Evolutionary conservation across 92 coral and sea anemone species (phyloP), one percentile per base, ranked within the genome.

Genomic region (Phymanthus crucifer): DNA sequence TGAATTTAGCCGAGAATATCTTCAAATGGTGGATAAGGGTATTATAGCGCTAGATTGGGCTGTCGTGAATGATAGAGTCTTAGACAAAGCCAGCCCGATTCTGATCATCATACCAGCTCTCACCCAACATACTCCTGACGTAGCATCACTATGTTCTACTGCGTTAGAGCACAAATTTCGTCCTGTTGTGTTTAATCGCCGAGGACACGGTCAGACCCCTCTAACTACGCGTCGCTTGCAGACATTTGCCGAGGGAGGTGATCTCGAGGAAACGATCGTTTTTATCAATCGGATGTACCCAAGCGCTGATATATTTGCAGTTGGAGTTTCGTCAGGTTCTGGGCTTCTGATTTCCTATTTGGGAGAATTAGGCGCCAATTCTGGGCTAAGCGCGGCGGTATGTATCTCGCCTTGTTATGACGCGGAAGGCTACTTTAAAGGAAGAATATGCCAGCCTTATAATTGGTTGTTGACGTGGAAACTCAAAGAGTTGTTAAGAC

Each of bases 21-120:
- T 96, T 4, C 98, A 93, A 83, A 88, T 96, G 90, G 98, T 88
- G 6, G 99, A 96, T 78, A 90, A 91, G 50, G 99, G 99, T 21
- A 87, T 96, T 23, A 70, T 96, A 14, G 98, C 96, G 10, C 85
- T 96, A 50, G 99, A 96, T 81, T 96, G 99, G 99, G 74, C 94
- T 5, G 87, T 80, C 14, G 85, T 86, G 24, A 77, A 71, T 40
- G 97, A 93, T 34, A 75, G 83, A 31, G 33, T 61, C 1, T 50
- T 96, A 34, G 86, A 76, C 34, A 89, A 92, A 81, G 88, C 83
- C 21, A 91, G 98, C 37, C 96, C 99, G 11, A 83, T 96, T 1
- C 78, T 96, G 85, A 61, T 96, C 2, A 83, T 96, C 35, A 87
- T 96, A 32, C 97, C 98, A 17, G 98, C 93, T 16, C 78, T 92